Evolutionary conservation across 2,888 invertebrate species (phyloP).

Genomic region (Cremastinae sp.): DNA sequence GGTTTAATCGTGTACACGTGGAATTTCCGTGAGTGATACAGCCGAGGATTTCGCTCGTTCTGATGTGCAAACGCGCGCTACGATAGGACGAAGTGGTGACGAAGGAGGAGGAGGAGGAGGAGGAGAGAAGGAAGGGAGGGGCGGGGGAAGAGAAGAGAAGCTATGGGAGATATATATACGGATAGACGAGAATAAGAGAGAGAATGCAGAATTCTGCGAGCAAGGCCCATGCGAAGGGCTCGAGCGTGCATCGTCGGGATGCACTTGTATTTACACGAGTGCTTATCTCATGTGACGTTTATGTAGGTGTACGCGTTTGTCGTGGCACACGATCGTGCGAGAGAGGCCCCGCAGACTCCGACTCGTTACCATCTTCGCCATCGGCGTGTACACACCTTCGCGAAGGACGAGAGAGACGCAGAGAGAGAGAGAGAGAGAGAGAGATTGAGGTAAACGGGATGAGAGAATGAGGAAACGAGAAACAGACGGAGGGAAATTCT

Average conservation of each 20-base stretch:
- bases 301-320: constrained; percentile 25
- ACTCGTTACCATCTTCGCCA: constrained; percentile 39
- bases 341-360: constrained; percentile 45
- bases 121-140: too few species aligned
- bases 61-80: constrained; percentile 24
- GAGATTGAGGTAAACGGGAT: background rate
- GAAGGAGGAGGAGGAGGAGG: too few species aligned
- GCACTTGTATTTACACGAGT: constrained; percentile 53
- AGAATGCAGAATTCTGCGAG: too few species aligned
- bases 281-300: constrained; percentile 52
- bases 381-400: constrained; percentile 40
- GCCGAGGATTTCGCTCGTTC: constrained; percentile 24
- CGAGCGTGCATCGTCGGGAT: background rate
- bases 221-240: too few species aligned
- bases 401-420: background rate
- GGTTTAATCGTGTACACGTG: constrained; percentile 51
- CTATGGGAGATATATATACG: too few species aligned
- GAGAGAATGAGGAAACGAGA: too few species aligned
- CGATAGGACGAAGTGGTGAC: too few species aligned
- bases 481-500: too few species aligned
- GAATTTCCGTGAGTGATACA: constrained; percentile 46
- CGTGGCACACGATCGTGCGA: constrained; percentile 40
- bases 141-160: too few species aligned
- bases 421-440: background rate
- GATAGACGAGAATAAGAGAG: too few species aligned